Evolutionary conservation across 2,113 vertebrate species (phyloP), one percentile per base, ranked within the genome.

Genomic region (Labrus mixtus): DNA sequence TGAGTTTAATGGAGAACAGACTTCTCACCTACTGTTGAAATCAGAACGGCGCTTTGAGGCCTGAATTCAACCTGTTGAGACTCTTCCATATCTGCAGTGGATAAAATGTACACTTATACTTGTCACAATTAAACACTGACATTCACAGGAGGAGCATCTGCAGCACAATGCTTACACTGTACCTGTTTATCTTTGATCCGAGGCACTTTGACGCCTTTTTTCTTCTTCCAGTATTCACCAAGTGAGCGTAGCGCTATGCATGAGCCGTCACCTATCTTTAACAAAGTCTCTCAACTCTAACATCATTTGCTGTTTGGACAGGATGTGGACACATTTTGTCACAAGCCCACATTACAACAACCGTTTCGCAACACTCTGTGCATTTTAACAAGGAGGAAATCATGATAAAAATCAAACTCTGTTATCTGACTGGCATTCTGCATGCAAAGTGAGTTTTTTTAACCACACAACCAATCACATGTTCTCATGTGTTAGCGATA

Each of bases 311-410:
- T 16, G 51, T 69, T 78, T 53, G 10, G 16, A 25, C 87, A 89
- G 87, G 91, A 91, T 84, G 86, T 92, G 84, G 69, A 61, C 78
- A 78, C 82, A 88, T 33, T 3, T 10, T 20, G 20, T 39, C 37
- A 62, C 10, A 41, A 61, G n/a, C 6, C 6, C 19, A n/a, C 16
- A 51, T 82, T 86, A 85, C 85, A 64, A 12, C 64, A 62, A 29
- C 37, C 36, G 13, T 90, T 72, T 74, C 20, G 43, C 78, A 88
- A 86, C 4, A 1, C 20, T 10, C 11, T 48, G 39, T 29, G 16
- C 8, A 11, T 41, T 46, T 36, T 22, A 23, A 58, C 29, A 10
- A 46, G 53, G 60, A 87, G 83, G 89, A 89, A 87, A 64, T 43
- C 12, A 50, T 48, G 69, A 72, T 72, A 61, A 23, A 39, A 37